Conservation (phyloP, 2,113 vertebrate genomes). For the Trachemys scripta region DNA sequence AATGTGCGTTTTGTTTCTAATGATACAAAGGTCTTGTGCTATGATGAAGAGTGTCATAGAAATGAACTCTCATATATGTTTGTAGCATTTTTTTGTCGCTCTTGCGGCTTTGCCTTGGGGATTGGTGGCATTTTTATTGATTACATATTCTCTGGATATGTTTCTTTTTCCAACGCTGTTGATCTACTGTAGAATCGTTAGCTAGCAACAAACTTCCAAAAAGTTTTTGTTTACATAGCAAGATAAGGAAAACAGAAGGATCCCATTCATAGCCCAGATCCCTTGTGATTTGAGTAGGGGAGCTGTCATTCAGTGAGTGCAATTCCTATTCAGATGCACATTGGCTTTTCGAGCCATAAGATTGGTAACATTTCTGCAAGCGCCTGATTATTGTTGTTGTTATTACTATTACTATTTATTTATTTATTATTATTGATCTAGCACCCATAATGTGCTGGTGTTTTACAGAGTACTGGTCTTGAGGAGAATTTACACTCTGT, state of each 20-base stretch:
- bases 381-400: not conserved
- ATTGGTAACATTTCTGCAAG: not conserved
- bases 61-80: not conserved
- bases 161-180: not conserved
- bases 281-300: not conserved
- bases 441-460: not conserved
- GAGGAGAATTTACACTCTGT: not conserved
- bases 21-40: not conserved
- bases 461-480: not conserved
- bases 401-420: not conserved
- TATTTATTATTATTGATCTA: not conserved
- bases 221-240: not conserved
- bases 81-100: not conserved
- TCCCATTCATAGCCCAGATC: not conserved
- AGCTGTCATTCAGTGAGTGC: conserved; percentile 15
- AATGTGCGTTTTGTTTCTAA: not conserved
- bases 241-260: not conserved
- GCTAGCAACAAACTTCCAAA: not conserved
- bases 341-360: not conserved
- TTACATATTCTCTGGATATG: not conserved
- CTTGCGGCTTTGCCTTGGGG: not conserved
- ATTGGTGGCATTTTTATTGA: not conserved
- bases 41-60: not conserved
- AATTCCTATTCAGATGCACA: not conserved
- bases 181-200: not conserved